Evolutionary conservation across 2,888 invertebrate species (phyloP).

Genomic region (Leptopilina syphax): DNA sequence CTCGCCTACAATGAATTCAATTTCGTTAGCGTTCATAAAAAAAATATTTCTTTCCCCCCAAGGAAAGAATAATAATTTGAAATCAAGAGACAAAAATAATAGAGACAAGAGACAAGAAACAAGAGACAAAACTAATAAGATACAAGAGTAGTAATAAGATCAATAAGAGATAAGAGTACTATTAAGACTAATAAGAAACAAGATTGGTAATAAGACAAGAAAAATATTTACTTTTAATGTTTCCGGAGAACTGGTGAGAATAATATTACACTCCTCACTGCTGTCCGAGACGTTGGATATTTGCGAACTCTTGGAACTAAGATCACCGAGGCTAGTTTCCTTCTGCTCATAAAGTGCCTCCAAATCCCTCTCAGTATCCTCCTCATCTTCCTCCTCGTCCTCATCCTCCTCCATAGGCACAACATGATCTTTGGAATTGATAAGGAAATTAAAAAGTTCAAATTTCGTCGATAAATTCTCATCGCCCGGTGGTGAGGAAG

Average conservation of each 20-base stretch:
- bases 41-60: too few species aligned
- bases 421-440: conserved; percentile 84
- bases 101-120: too few species aligned
- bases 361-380: conserved; percentile 80
- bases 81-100: too few species aligned
- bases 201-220: background rate
- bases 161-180: too few species aligned
- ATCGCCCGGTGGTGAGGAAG: conserved; percentile 81
- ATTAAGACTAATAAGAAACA: too few species aligned
- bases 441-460: conserved; percentile 92
- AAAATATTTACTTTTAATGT: conserved; percentile 66
- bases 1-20: conserved; percentile 66
- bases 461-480: conserved; percentile 83
- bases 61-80: too few species aligned
- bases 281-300: conserved; percentile 91
- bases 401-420: conserved; percentile 71
- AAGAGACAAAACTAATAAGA: too few species aligned
- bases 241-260: conserved; percentile 75
- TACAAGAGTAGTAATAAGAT: background rate
- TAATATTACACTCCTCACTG: conserved; percentile 88
- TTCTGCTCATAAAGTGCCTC: conserved; percentile 77
- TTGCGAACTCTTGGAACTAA: conserved; percentile 85
- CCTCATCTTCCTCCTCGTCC: conserved; percentile 75
- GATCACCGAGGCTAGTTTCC: conserved; percentile 78
- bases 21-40: background rate